Conservation (phyloP, 2,888 invertebrate genomes). For the Resseliella maxima region DNA sequence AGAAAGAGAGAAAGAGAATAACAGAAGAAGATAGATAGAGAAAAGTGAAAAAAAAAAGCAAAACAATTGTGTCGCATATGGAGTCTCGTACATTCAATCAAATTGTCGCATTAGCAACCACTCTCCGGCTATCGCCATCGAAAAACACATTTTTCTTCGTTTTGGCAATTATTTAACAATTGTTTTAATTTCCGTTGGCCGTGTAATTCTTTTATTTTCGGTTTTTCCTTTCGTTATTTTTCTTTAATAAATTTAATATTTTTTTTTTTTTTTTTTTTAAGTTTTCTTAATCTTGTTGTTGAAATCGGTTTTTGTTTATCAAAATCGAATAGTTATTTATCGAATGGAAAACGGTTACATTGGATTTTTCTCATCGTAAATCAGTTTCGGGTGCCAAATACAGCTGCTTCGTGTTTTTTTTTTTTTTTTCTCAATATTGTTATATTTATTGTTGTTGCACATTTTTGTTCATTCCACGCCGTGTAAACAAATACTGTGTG, state of each 20-base stretch:
- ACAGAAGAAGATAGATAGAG: too few relatives aligned
- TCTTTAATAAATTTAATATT: not conserved
- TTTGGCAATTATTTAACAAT: not conserved
- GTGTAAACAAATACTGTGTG: not conserved
- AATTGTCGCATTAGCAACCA: slow-evolving; percentile 53
- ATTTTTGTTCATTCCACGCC: not conserved
- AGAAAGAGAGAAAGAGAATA: too few relatives aligned
- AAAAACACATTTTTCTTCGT: not conserved
- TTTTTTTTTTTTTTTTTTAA: not conserved
- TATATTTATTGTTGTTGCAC: not conserved
- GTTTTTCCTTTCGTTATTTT: not conserved
- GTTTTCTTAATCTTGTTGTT: too few relatives aligned
- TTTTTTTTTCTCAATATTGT: too few relatives aligned
- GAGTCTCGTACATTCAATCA: slow-evolving; percentile 13
- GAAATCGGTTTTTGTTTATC: not conserved
- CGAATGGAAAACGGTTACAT: not conserved
- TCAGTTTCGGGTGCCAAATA: not conserved
- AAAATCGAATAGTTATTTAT: not conserved
- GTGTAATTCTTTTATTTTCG: not conserved
- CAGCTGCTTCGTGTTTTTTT: not conserved
- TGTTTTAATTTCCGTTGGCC: not conserved
- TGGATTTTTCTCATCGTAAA: not conserved
- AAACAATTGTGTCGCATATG: slow-evolving; percentile 37
- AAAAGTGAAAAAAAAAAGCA: not conserved
- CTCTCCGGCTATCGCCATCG: slow-evolving; percentile 17